Base-by-base conservation (phyloP, 2,888 invertebrate genomes). In the Drepana falcataria region DNA sequence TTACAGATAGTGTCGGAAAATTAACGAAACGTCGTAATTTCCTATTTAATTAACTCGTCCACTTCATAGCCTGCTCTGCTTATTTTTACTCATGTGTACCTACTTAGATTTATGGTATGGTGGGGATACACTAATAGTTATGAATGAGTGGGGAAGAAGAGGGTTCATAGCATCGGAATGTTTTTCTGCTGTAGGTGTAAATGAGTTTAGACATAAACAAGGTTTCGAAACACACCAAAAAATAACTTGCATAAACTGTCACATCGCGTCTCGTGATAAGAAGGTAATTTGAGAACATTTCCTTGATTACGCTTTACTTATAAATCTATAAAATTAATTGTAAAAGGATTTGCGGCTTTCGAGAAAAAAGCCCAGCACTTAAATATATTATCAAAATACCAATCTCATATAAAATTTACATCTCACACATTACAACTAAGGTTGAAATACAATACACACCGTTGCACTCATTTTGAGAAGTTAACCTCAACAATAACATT, bases 351-450 rank as follows among this genome's bases (percentile, higher is more conserved):
- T 72, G 64, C 70, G 80, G 81, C 79, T 57, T 62, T 66, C 55
- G 83, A 86, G 84, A 65, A 84, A 86, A 87, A 87, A 87, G 87
- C 85, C 80, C 87, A 87, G 87, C 87, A 87, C 73, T 69, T 65
- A 65, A 68, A 66, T 64, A 61, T 70, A 63, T 64, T 77, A 75
- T 75, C 70, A 75, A 73, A 44, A 73, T 72, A 79, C 61, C 62
- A 79, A 77, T 75, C 75, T 75, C 67, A 71, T 80, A 79, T 66
- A 78, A 77, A 81, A 80, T 74, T 77, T 77, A 72, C 64, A 35
- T 7, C 7, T 33, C 6, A 5, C 53, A 70, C 44, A 2, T 44
- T 9, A 44, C 44, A 44, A 6, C 44, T 44, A 44, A 7, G 44
- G 44, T 9, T 44, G 5, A 4, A 37, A 37, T 37, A 37, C 3